phyloP scores from a whole-genome alignment of 2,113 vertebrate species.

The Gobius niger region DNA sequence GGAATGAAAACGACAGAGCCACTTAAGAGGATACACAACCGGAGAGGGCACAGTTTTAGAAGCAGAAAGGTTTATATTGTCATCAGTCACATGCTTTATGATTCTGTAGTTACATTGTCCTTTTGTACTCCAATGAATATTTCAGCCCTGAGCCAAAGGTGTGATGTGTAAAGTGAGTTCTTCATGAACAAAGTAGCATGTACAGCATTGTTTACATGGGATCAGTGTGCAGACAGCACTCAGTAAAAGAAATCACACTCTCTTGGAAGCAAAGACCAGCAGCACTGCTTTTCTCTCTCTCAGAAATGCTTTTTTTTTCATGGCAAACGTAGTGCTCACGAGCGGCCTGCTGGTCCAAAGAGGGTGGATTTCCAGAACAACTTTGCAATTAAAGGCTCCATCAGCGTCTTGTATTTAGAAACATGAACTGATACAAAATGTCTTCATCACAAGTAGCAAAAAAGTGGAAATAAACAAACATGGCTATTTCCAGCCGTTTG shows the following conservation, averaged over 20 bases:
- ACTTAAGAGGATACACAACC: constrained; percentile 41
- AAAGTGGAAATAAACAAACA: constrained; percentile 57
- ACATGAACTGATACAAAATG: constrained; percentile 67
- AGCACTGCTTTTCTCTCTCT: neutral
- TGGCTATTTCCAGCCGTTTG: constrained; percentile 51
- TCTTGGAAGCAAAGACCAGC: constrained; percentile 49
- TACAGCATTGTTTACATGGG: constrained; percentile 68
- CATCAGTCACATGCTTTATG: constrained; percentile 46
- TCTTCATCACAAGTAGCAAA: constrained; percentile 68
- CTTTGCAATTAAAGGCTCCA: constrained; percentile 67
- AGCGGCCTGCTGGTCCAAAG: constrained; percentile 43
- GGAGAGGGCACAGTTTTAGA: constrained; percentile 36
- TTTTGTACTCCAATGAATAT: constrained; percentile 49
- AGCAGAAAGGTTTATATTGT: constrained; percentile 26
- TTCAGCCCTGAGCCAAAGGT: constrained; percentile 71
- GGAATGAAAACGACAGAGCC: constrained; percentile 38
- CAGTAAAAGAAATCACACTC: constrained; percentile 45
- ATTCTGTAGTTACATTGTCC: constrained; percentile 28
- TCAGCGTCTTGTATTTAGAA: constrained; percentile 77
- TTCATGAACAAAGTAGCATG: constrained; percentile 34
- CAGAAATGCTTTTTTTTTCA: neutral
- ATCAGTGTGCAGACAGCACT: constrained; percentile 72
- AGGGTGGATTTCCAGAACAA: constrained; percentile 48
- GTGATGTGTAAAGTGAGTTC: constrained; percentile 51
- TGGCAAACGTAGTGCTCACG: neutral